Base-by-base conservation (phyloP, 2,888 invertebrate species). In the Pristionchus maxplancki region DNA sequence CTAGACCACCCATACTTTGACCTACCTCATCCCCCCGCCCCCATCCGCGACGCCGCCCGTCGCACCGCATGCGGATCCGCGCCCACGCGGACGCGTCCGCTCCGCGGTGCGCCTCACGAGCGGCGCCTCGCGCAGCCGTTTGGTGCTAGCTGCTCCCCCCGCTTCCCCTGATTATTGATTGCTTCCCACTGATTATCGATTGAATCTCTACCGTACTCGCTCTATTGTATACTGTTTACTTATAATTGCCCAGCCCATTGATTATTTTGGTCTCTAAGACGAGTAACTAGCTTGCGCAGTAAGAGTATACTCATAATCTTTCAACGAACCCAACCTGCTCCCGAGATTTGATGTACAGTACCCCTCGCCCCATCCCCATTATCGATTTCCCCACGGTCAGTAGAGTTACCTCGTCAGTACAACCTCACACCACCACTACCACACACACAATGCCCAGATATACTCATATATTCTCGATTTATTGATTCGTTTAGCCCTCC, bases 71-170 rank as follows among this genome's bases (percentile, higher is more conserved):
- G 34, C 74, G 71, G 34, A 8, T 9, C 20, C 40, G 37, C 40
- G 24, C 13, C 24, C 64, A 17, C 67, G 31, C 34, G 9, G 28
- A 5, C 64, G 64, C 64, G 64, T 5, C 11, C 31, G 31, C 6
- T 17, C 50, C 3, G 74, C 74, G 74, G 74, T 74, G 74, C 74
- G 74, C 40, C 64, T 34, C 40, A 74, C 74, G 74, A 40, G 40
- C 74, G 74, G 74, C 74, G 74, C 37, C 40, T 74, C 74, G 74
- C 74, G 74, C 74, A 74, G 74, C 74, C 74, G 31, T 74, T 74
- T 74, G 74, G 74, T 74, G 74, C 74, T 74, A 74, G 40, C 74
- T 74, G 74, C 74, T n/a, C 40, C 74, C 24, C 74, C 31, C 74
- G 17, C 15, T 20, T 28, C 40, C 37, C 37, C 44, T 67, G 67